Conservation (phyloP, 2,888 invertebrate species). For the Diadegma fenestrale region DNA sequence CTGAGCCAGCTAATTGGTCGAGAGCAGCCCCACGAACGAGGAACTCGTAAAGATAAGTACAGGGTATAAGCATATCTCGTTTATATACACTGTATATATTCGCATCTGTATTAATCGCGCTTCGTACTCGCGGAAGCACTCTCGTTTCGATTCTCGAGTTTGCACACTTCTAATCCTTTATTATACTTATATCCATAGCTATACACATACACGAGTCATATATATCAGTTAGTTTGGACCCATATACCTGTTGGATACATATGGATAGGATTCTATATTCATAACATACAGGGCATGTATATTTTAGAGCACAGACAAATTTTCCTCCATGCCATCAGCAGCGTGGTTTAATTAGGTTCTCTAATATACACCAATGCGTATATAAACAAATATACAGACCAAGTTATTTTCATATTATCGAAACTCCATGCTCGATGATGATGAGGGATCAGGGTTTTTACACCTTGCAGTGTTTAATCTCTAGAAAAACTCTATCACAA, state of each 20-base stretch:
- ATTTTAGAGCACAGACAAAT: constrained; percentile 9
- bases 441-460: too few relatives aligned
- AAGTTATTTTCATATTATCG: background rate
- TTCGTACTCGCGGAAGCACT: background rate
- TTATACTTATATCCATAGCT: constrained; percentile 14
- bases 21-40: constrained; percentile 30
- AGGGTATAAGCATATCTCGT: constrained; percentile 33
- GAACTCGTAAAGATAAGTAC: constrained; percentile 60
- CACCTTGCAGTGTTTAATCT: too few relatives aligned
- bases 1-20: constrained; percentile 58
- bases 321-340: constrained; percentile 1
- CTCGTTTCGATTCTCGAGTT: constrained; percentile 48
- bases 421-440: background rate
- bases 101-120: constrained; percentile 36
- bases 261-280: background rate
- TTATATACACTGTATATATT: constrained; percentile 33
- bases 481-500: too few relatives aligned
- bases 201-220: background rate
- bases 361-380: background rate
- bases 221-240: background rate
- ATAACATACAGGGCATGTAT: background rate
- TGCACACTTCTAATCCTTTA: constrained; percentile 18
- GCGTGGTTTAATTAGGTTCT: constrained; percentile 14
- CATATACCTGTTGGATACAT: constrained; percentile 2
- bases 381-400: background rate